Conservation (phyloP, 1,140 invertebrate species). For the Parapsyche elsis region DNA sequence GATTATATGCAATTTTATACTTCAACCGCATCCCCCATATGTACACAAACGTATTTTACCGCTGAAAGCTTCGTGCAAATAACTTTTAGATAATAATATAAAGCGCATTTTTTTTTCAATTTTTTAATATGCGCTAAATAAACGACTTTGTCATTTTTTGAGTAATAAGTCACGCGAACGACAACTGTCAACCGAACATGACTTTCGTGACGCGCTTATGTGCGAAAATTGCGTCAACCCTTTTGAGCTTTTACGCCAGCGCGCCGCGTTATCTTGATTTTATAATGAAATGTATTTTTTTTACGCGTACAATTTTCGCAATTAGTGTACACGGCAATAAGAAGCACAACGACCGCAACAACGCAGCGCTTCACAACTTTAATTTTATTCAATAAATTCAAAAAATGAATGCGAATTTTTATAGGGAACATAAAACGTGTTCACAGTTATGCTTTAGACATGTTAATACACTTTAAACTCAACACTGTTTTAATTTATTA, state of each 20-base stretch:
- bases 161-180: conserved; percentile 14
- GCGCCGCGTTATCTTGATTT: background rate
- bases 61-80: too few relatives aligned
- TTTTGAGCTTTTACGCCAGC: background rate
- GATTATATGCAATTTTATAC: background rate
- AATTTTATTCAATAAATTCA: too few relatives aligned
- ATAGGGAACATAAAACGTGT: too few relatives aligned
- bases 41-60: background rate
- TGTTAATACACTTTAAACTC: too few relatives aligned
- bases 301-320: background rate
- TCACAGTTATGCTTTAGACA: too few relatives aligned
- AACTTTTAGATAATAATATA: too few relatives aligned
- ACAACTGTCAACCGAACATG: background rate
- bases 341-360: too few relatives aligned
- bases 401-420: too few relatives aligned
- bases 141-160: conserved; percentile 4
- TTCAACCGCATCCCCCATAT: background rate
- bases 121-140: too few relatives aligned
- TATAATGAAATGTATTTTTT: background rate
- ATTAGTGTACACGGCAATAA: background rate
- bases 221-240: background rate
- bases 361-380: too few relatives aligned
- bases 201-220: conserved; percentile 24
- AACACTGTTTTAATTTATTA: too few relatives aligned
- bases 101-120: background rate